Evolutionary conservation across 2,888 invertebrate genomes (phyloP).

Genomic region (Drosophila ezoana): DNA sequence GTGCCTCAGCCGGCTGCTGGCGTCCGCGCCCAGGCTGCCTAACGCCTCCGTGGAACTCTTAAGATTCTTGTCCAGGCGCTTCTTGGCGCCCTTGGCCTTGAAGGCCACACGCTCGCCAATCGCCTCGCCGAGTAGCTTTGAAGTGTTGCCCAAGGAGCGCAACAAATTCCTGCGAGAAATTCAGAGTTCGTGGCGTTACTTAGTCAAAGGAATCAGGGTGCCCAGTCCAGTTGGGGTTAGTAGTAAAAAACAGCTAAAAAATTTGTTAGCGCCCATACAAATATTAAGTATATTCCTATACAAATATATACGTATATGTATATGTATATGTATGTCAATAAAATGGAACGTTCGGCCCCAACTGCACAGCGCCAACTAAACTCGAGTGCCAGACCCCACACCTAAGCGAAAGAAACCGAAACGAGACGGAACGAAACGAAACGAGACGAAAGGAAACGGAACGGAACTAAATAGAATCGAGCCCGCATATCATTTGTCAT

Average conservation of each 20-base stretch:
- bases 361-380: conserved; percentile 29
- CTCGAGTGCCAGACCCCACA: background rate
- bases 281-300: background rate
- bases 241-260: conserved; percentile 6
- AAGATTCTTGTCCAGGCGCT: conserved; percentile 83
- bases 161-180: conserved; percentile 78
- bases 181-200: conserved; percentile 15
- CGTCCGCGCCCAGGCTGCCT: conserved; percentile 79
- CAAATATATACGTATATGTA: no score
- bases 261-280: conserved; percentile 19
- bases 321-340: background rate
- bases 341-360: conserved; percentile 8
- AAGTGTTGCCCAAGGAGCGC: conserved; percentile 84
- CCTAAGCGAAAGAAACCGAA: background rate
- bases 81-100: conserved; percentile 83
- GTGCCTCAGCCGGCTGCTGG: conserved; percentile 79
- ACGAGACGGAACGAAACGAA: background rate
- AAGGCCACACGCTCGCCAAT: conserved; percentile 83
- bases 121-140: conserved; percentile 83
- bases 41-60: conserved; percentile 82
- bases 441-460: background rate
- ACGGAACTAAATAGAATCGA: conserved; percentile 16
- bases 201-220: background rate
- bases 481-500: conserved; percentile 27
- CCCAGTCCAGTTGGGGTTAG: conserved; percentile 25